A percentile compares a stretch with the other conserved stretches of the same genome.
Conservation (phyloP, 2,113 vertebrate genomes). For the Gymnarchus niloticus region DNA sequence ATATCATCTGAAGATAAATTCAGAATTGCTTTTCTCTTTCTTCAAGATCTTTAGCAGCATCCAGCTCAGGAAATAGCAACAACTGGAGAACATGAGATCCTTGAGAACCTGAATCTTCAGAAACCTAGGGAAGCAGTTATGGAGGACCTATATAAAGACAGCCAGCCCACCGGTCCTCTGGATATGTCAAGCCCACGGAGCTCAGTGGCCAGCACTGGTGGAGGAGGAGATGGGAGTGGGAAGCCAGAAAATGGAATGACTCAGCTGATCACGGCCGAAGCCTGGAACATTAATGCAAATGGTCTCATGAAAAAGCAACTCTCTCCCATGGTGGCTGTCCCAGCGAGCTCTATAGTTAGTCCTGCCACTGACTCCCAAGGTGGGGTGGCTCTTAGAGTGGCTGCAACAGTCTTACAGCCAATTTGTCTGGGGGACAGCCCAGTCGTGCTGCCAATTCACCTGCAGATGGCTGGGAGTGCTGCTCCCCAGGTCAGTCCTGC, state of each 20-base stretch:
- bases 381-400: conserved; percentile 83
- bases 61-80: conserved; percentile 31
- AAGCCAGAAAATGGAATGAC: conserved; percentile 75
- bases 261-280: conserved; percentile 67
- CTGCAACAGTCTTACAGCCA: conserved; percentile 85
- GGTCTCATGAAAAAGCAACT: conserved; percentile 79
- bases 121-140: conserved; percentile 47
- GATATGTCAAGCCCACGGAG: conserved; percentile 68
- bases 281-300: conserved; percentile 72
- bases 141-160: conserved; percentile 73
- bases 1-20: not conserved
- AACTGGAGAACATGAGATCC: conserved; percentile 39
- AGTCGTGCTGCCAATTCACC: conserved; percentile 85
- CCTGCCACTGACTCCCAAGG: conserved; percentile 70
- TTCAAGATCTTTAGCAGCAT: conserved; percentile 46
- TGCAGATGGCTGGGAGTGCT: conserved; percentile 79
- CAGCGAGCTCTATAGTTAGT: conserved; percentile 68
- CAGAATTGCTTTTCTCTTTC: not conserved
- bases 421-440: conserved; percentile 90
- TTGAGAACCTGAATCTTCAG: conserved; percentile 48
- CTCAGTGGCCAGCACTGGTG: conserved; percentile 45
- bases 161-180: conserved; percentile 61
- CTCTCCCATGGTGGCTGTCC: conserved; percentile 64
- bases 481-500: conserved; percentile 73
- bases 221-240: conserved; percentile 47